These are phyloP conservation scores for Saccopteryx bilineata DNA, from an alignment of 2,113 vertebrate genomes.

Conservation along the genomic window DNA sequence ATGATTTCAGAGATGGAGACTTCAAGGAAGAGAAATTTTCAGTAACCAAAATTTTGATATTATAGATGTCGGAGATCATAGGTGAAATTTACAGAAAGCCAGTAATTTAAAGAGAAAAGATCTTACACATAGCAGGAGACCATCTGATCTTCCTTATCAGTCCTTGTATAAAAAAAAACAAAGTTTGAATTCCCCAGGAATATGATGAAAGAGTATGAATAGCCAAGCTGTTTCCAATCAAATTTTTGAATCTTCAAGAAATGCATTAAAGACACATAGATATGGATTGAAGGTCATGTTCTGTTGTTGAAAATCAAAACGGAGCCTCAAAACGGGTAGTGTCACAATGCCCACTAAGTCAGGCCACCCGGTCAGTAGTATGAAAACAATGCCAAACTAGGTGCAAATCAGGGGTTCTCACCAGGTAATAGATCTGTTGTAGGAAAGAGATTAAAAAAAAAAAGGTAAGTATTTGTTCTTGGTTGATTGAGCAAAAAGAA, in stretches of 20 bases:
- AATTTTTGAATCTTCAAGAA: slow-evolving; percentile 43
- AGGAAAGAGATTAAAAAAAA: background rate
- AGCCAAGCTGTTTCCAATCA: background rate
- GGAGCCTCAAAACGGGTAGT: background rate
- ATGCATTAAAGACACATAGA: background rate
- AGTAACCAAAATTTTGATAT: slow-evolving; percentile 44
- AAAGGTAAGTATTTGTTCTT: background rate
- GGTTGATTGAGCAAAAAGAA: background rate
- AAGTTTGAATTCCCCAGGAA: slow-evolving; percentile 37
- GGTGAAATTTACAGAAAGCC: slow-evolving; percentile 46
- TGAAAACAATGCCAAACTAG: background rate
- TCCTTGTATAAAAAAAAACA: background rate
- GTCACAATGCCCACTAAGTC: background rate
- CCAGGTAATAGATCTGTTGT: background rate
- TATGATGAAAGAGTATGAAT: slow-evolving; percentile 33
- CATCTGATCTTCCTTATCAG: slow-evolving; percentile 54
- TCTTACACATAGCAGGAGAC: slow-evolving; percentile 26
- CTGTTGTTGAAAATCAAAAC: background rate
- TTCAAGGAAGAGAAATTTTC: slow-evolving; percentile 53
- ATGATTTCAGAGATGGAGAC: slow-evolving; percentile 17
- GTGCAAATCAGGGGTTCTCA: background rate
- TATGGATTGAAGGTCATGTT: background rate
- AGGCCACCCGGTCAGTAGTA: background rate
- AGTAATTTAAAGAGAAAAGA: slow-evolving; percentile 56
- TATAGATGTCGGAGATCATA: slow-evolving; percentile 20